phyloP scores from a whole-genome alignment of 2,888 invertebrate genomes.

The Crioceris asparagi region DNA sequence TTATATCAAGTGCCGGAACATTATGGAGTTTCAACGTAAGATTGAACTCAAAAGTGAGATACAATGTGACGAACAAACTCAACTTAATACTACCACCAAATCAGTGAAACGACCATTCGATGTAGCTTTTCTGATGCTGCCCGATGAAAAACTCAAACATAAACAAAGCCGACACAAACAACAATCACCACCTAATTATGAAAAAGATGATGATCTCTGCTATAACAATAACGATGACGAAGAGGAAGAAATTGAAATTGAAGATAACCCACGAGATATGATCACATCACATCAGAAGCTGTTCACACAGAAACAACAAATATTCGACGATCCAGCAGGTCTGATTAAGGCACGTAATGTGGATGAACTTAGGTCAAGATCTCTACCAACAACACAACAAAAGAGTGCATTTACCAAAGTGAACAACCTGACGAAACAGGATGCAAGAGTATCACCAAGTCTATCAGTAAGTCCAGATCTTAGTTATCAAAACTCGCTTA shows the following conservation, averaged over 20 bases:
- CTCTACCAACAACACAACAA: conserved; percentile 35
- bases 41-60: conserved; percentile 40
- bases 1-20: neutral
- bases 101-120: conserved; percentile 72
- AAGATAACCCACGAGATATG: conserved; percentile 24
- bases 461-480: conserved; percentile 68
- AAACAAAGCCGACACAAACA: conserved; percentile 36
- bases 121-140: conserved; percentile 82
- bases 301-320: conserved; percentile 42
- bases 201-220: conserved; percentile 18
- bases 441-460: conserved; percentile 47
- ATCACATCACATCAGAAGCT: conserved; percentile 24
- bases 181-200: conserved; percentile 40
- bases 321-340: conserved; percentile 47
- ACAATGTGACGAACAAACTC: conserved; percentile 31
- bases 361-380: conserved; percentile 37
- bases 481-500: conserved; percentile 67
- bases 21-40: conserved; percentile 48
- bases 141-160: conserved; percentile 68
- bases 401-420: conserved; percentile 84
- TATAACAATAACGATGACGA: conserved; percentile 25
- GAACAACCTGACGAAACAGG: conserved; percentile 35
- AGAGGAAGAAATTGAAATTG: conserved; percentile 33
- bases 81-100: conserved; percentile 31
- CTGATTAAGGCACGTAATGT: conserved; percentile 42